Conservation (phyloP, 2,113 vertebrate genomes). For the Anthoscopus minutus region DNA sequence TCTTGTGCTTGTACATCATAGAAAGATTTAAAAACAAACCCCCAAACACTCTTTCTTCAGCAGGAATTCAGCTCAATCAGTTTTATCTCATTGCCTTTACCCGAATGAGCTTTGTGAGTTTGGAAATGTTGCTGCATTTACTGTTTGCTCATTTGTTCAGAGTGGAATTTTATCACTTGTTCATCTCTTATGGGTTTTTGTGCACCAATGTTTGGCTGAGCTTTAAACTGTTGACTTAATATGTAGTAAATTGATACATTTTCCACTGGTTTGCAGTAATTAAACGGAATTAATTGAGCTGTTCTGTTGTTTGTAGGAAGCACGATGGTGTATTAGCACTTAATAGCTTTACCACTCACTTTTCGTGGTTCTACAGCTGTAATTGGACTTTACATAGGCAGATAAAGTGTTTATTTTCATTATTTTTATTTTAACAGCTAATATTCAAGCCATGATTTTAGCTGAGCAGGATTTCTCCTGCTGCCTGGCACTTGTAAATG, state of each 20-base stretch:
- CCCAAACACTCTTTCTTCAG: neutral
- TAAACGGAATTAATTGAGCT: constrained; percentile 21
- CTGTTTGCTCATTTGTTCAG: neutral
- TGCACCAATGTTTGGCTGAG: neutral
- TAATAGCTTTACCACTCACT: neutral
- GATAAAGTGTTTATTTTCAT: neutral
- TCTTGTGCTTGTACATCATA: neutral
- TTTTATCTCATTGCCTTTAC: neutral
- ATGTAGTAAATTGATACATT: neutral
- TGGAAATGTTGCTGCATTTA: neutral
- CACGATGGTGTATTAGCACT: neutral
- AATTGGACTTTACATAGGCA: neutral
- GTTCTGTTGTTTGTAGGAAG: neutral
- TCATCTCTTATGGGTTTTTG: neutral
- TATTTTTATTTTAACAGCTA: neutral
- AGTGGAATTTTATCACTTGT: neutral
- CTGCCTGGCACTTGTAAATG: neutral
- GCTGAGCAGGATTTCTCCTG: neutral
- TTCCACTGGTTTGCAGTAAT: constrained; percentile 9
- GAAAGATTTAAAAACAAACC: too few relatives aligned
- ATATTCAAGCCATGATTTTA: neutral
- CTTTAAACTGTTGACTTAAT: neutral
- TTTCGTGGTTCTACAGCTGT: neutral
- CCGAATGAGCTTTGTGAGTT: neutral
- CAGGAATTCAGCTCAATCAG: neutral